These are phyloP conservation scores for Napeogenes inachia DNA, from an alignment of 2,888 invertebrate species.

Conservation along the genomic window DNA sequence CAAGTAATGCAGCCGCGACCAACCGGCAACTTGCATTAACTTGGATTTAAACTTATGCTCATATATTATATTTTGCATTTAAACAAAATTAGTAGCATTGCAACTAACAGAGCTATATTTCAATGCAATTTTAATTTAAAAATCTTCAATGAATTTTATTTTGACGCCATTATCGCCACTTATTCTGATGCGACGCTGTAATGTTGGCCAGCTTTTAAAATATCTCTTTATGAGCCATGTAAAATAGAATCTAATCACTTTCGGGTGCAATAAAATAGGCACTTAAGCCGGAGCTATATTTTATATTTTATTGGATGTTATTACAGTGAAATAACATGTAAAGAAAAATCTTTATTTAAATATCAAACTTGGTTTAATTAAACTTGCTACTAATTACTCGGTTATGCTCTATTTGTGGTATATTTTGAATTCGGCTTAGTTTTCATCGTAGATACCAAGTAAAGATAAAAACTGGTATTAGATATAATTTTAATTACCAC, in stretches of 20 bases:
- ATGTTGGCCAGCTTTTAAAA: neutral
- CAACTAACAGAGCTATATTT: neutral
- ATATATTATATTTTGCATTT: constrained; percentile 17
- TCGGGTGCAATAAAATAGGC: constrained; percentile 5
- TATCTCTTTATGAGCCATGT: neutral
- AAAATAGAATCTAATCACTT: constrained; percentile 4
- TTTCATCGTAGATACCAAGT: too few relatives aligned
- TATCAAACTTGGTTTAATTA: too few relatives aligned
- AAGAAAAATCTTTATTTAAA: neutral
- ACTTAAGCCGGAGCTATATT: neutral
- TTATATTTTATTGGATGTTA: constrained; percentile 1
- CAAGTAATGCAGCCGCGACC: constrained; percentile 57
- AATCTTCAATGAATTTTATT: neutral
- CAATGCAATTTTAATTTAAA: neutral
- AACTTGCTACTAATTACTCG: too few relatives aligned
- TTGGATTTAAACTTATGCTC: constrained; percentile 36
- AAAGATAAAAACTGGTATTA: too few relatives aligned
- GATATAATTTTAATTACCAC: too few relatives aligned
- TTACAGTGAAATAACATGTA: neutral
- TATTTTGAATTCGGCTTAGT: too few relatives aligned
- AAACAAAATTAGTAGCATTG: constrained; percentile 9
- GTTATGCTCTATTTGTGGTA: too few relatives aligned
- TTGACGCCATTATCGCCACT: neutral
- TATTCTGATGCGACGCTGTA: neutral
- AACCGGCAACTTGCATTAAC: constrained; percentile 49